phyloP scores from a whole-genome alignment of 2,113 vertebrate genomes.

The Tringa solitaria region DNA sequence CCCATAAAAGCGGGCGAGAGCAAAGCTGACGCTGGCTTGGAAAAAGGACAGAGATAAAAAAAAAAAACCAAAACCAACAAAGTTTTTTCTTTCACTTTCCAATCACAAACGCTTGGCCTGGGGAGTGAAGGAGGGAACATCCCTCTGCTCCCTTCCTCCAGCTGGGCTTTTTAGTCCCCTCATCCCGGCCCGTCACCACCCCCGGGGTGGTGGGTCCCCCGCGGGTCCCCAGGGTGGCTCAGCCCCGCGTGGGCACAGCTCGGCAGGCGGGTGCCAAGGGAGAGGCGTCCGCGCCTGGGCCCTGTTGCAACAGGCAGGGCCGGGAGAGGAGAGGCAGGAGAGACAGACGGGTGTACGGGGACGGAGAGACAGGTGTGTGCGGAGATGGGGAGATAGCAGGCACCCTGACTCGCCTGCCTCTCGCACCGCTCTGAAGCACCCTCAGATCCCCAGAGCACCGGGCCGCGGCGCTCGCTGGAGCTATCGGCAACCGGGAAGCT shows the following conservation, averaged over 20 bases:
- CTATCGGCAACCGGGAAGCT: rapidly evolving
- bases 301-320: background rate
- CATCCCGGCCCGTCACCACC: background rate
- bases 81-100: slow-evolving; percentile 20
- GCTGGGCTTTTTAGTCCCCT: background rate
- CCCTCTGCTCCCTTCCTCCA: background rate
- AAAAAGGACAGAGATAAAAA: background rate
- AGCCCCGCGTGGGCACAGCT: background rate
- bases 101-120: background rate
- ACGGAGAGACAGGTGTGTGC: background rate
- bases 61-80: no score
- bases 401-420: background rate
- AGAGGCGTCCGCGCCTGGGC: background rate
- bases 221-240: background rate
- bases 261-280: background rate
- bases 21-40: background rate
- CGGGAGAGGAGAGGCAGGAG: background rate
- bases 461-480: background rate
- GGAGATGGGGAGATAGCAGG: background rate
- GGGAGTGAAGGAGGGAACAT: background rate
- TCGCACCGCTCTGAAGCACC: rapidly evolving
- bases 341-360: background rate
- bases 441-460: background rate
- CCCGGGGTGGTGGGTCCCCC: rapidly evolving
- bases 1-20: background rate